phyloP scores from a whole-genome alignment of 2,797 vertebrate species.

The Phalloptychus januarius region DNA sequence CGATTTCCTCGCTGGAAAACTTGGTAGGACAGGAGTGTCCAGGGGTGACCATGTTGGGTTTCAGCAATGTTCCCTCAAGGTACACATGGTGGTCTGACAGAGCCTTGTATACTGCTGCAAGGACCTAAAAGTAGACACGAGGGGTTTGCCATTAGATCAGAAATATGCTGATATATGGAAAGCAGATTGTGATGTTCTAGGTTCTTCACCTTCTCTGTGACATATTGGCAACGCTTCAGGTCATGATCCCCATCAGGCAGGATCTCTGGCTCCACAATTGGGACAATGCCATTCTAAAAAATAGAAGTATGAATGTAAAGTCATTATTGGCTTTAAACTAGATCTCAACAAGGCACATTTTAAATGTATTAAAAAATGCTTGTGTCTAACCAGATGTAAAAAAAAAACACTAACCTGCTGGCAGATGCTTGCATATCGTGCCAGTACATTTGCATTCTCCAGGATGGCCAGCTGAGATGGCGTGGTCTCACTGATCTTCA shows the following conservation, averaged over 20 bases:
- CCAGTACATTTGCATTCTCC: slow-evolving; percentile 97
- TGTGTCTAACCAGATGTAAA: not conserved
- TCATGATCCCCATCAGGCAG: slow-evolving; percentile 97
- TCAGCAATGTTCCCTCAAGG: slow-evolving; percentile 95
- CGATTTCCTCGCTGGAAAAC: slow-evolving; percentile 88
- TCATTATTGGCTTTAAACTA: not conserved
- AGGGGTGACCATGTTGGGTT: slow-evolving; percentile 98
- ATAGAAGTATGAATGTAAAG: not conserved
- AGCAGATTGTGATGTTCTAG: not conserved
- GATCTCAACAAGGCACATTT: not conserved
- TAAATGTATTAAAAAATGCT: not conserved
- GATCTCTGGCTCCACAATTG: slow-evolving; percentile 98
- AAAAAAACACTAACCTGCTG: slow-evolving; percentile 86
- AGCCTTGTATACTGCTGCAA: slow-evolving; percentile 96
- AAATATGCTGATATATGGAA: not conserved
- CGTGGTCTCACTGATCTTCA: slow-evolving; percentile 94
- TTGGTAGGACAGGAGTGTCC: slow-evolving; percentile 94
- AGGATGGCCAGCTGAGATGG: slow-evolving; percentile 92
- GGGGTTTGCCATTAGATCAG: not conserved
- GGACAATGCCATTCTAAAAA: slow-evolving; percentile 94
- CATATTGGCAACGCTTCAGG: slow-evolving; percentile 95
- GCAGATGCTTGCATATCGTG: slow-evolving; percentile 98
- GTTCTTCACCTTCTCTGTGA: slow-evolving; percentile 91
- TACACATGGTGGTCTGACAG: slow-evolving; percentile 97
- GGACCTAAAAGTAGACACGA: slow-evolving; percentile 79